Evolutionary conservation across 2,888 invertebrate species (phyloP).

Genomic region (Adelognathus sp.): DNA sequence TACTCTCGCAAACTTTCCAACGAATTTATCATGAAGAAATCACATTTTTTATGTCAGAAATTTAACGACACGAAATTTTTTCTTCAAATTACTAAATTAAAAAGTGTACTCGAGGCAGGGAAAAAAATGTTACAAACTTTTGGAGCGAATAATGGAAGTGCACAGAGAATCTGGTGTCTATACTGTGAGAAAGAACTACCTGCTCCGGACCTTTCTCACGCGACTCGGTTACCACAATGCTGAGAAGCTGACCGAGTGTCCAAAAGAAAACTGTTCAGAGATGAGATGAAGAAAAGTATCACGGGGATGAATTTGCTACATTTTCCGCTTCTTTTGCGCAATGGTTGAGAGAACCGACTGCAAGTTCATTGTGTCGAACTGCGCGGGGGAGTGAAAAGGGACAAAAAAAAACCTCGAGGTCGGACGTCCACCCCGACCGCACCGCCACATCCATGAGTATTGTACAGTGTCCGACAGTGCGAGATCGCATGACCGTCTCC

Average conservation of each 20-base stretch:
- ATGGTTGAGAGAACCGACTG: slow-evolving; percentile 34
- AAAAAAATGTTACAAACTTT: neutral
- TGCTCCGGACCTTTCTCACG: slow-evolving; percentile 57
- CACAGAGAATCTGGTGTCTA: no score
- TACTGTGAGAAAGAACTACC: no score
- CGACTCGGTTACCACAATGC: slow-evolving; percentile 45
- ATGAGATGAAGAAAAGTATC: slow-evolving; percentile 36
- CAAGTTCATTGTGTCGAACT: slow-evolving; percentile 52
- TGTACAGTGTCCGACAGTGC: neutral
- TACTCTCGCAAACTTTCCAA: neutral
- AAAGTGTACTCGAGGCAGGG: neutral
- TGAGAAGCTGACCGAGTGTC: neutral
- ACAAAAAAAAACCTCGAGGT: slow-evolving; percentile 49
- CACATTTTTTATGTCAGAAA: neutral
- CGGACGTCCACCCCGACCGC: slow-evolving; percentile 55
- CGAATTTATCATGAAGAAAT: neutral
- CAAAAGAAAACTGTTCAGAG: neutral
- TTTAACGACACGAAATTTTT: no score
- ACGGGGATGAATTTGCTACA: slow-evolving; percentile 62
- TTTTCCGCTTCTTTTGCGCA: slow-evolving; percentile 67
- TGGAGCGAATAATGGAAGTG: neutral
- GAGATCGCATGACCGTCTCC: slow-evolving; percentile 37
- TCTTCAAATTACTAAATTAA: neutral
- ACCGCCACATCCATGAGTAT: neutral
- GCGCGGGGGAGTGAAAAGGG: neutral